Percentiles rank a stretch among this genome's conserved stretches.
Evolutionary conservation across 2,888 invertebrate species (phyloP).

Genomic region (Cheilosia soror): DNA sequence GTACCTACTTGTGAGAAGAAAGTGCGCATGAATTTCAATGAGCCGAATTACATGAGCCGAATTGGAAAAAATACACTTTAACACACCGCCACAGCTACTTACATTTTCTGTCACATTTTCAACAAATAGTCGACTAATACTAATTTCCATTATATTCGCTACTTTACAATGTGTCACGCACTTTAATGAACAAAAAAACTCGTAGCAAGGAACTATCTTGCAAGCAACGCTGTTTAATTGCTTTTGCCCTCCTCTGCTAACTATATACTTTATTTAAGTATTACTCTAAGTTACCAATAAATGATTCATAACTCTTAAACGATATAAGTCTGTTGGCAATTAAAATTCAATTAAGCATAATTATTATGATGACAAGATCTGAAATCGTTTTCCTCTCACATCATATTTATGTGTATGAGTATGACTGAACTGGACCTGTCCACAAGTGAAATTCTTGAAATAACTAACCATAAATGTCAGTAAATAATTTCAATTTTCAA

Average conservation of each 20-base stretch:
- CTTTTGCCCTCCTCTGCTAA: not conserved
- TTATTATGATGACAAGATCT: conserved; percentile 31
- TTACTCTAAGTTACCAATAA: not conserved
- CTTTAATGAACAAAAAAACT: not conserved
- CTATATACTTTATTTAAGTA: not conserved
- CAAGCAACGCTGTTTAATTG: not conserved
- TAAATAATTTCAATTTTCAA: conserved; percentile 33
- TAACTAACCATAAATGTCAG: conserved; percentile 44
- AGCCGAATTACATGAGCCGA: too few species aligned
- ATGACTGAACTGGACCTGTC: too few species aligned
- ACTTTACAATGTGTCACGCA: not conserved
- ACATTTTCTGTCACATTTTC: not conserved
- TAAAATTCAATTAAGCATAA: conserved; percentile 22
- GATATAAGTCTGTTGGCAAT: not conserved
- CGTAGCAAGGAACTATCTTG: not conserved
- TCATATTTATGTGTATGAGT: conserved; percentile 1
- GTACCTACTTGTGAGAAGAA: too few species aligned
- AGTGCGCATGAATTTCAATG: too few species aligned
- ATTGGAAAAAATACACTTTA: too few species aligned
- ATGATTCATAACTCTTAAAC: not conserved
- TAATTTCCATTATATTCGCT: not conserved
- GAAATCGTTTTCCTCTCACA: conserved; percentile 32
- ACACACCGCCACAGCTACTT: not conserved
- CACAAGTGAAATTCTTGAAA: conserved; percentile 34
- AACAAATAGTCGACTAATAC: not conserved